These are phyloP conservation scores for Porites evermanni DNA, from an alignment of 92 coral and sea anemone species.

Conservation along the genomic window DNA sequence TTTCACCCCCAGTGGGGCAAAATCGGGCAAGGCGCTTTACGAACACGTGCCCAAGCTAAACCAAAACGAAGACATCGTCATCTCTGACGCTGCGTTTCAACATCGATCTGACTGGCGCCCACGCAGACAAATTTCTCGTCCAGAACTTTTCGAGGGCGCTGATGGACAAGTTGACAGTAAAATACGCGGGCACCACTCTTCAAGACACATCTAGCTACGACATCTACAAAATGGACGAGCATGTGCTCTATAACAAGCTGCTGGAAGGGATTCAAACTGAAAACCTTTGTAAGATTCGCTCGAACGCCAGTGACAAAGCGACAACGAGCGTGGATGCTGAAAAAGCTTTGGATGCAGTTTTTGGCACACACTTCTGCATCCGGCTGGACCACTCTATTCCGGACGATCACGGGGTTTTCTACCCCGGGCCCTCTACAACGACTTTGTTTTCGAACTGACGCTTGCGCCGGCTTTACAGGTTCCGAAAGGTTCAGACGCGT, in stretches of 20 bases:
- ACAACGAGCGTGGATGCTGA: not conserved
- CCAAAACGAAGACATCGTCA: conserved; percentile 19
- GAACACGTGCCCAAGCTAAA: conserved; percentile 33
- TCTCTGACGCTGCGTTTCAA: not conserved
- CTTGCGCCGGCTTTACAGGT: conserved; percentile 17
- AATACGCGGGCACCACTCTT: conserved; percentile 10
- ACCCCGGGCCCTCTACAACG: conserved; percentile 7
- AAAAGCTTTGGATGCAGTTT: not conserved
- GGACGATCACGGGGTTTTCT: conserved; percentile 28
- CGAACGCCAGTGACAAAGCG: not conserved
- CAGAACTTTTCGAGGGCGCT: conserved; percentile 26
- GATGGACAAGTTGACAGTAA: not conserved
- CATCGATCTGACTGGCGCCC: not conserved
- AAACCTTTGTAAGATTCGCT: not conserved
- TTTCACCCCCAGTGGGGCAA: conserved; percentile 15
- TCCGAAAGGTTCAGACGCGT: not conserved
- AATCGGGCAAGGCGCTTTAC: conserved; percentile 16
- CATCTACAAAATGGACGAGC: conserved; percentile 9
- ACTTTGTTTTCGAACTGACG: conserved; percentile 4
- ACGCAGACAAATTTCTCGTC: not conserved
- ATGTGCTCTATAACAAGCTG: not conserved
- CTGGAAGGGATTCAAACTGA: not conserved
- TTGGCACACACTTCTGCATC: not conserved
- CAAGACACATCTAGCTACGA: not conserved
- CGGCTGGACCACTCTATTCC: conserved; percentile 6